phyloP scores from a whole-genome alignment of 2,113 vertebrate genomes.

The Excalfactoria chinensis region DNA sequence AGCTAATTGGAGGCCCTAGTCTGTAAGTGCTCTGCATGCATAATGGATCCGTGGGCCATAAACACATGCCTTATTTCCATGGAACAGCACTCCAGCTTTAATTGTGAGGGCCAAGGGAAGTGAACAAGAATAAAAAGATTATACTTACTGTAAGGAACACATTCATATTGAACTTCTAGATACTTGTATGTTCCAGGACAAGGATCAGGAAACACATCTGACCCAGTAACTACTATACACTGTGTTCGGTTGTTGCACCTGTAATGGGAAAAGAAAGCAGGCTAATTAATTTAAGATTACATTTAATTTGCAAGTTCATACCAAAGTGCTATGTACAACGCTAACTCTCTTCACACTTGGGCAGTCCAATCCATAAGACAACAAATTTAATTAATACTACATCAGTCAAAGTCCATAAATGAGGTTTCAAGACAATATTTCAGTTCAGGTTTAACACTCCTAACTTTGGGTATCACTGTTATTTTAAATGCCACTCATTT shows the following conservation, averaged over 20 bases:
- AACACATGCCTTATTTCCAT: slow-evolving; percentile 76
- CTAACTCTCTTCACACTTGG: slow-evolving; percentile 44
- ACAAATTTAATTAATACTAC: slow-evolving; percentile 43
- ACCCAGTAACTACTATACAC: slow-evolving; percentile 98
- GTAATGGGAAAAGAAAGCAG: slow-evolving; percentile 78
- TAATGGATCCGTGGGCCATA: slow-evolving; percentile 76
- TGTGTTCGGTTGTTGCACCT: slow-evolving; percentile 99
- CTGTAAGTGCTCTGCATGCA: slow-evolving; percentile 82
- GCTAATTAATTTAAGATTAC: slow-evolving; percentile 58
- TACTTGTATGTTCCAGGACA: slow-evolving; percentile 99
- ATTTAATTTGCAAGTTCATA: slow-evolving; percentile 52
- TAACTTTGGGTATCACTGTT: not conserved
- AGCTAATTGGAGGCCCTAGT: slow-evolving; percentile 79
- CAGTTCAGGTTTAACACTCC: not conserved
- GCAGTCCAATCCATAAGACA: slow-evolving; percentile 22
- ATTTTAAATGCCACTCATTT: not conserved
- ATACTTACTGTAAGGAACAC: slow-evolving; percentile 99
- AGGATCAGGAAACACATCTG: slow-evolving; percentile 98
- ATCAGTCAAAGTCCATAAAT: slow-evolving; percentile 27
- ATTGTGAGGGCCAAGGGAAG: slow-evolving; percentile 68
- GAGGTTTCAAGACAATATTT: not conserved
- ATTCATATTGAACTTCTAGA: slow-evolving; percentile 99
- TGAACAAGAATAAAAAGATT: slow-evolving; percentile 69
- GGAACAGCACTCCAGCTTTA: slow-evolving; percentile 68
- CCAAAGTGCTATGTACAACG: not conserved